Evolutionary conservation across 2,113 vertebrate species (phyloP).

Genomic region (Gadus chalcogrammus): DNA sequence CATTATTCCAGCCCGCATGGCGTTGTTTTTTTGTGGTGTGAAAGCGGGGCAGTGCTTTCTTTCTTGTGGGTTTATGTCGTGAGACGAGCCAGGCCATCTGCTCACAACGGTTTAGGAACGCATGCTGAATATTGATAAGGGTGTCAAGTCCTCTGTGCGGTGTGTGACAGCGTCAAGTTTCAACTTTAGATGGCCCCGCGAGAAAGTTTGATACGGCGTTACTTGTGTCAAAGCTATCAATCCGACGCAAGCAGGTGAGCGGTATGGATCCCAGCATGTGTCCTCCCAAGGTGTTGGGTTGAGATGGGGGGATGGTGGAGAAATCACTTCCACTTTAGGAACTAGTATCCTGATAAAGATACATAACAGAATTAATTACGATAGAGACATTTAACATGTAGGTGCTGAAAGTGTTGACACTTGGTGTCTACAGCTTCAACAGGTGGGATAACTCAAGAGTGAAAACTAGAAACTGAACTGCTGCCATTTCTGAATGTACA

Average conservation of each 20-base stretch:
- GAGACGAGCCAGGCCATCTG: constrained; percentile 58
- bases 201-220: constrained; percentile 19
- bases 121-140: constrained; percentile 54
- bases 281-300: too few species aligned
- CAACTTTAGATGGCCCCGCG: constrained; percentile 23
- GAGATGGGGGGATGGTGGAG: too few species aligned
- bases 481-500: too few species aligned
- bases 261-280: too few species aligned
- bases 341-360: too few species aligned
- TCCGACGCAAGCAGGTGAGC: constrained; percentile 31
- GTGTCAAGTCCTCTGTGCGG: constrained; percentile 23
- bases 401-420: too few species aligned
- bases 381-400: too few species aligned
- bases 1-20: constrained; percentile 37
- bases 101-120: constrained; percentile 29
- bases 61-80: constrained; percentile 47
- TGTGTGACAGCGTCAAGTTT: constrained; percentile 29
- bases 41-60: neutral
- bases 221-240: constrained; percentile 35
- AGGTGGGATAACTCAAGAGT: too few species aligned
- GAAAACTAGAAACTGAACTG: too few species aligned
- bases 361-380: too few species aligned
- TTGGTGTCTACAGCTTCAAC: too few species aligned
- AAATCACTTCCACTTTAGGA: too few species aligned
- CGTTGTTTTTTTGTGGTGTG: constrained; percentile 36